These are phyloP conservation scores for Buathra laborator DNA, from an alignment of 2,888 invertebrate genomes.

Conservation along the genomic window DNA sequence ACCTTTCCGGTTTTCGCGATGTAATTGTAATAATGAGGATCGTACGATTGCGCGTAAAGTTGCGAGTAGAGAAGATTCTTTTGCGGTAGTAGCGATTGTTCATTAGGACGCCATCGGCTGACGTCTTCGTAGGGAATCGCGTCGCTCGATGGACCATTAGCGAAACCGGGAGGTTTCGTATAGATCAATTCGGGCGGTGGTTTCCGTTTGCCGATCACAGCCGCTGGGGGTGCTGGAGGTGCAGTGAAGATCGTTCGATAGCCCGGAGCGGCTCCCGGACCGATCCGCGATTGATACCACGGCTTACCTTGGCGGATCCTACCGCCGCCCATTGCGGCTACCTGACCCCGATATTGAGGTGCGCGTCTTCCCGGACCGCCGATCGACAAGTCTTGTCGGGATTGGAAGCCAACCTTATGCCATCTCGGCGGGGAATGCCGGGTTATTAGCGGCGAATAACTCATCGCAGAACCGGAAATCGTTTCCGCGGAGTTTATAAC, in stretches of 20 bases:
- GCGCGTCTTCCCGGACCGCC: slow-evolving; percentile 45
- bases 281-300: slow-evolving; percentile 73
- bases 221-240: not conserved
- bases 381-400: slow-evolving; percentile 45
- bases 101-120: slow-evolving; percentile 77
- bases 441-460: slow-evolving; percentile 6
- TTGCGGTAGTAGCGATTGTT: slow-evolving; percentile 58
- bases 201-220: slow-evolving; percentile 49
- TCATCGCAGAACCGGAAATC: not conserved
- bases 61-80: slow-evolving; percentile 80
- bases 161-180: slow-evolving; percentile 75
- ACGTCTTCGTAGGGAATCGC: slow-evolving; percentile 76
- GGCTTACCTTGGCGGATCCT: slow-evolving; percentile 40
- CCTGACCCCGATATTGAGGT: slow-evolving; percentile 43
- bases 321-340: not conserved
- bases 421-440: slow-evolving; percentile 34
- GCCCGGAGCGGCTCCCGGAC: slow-evolving; percentile 57
- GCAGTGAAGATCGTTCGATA: slow-evolving; percentile 64
- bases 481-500: not conserved
- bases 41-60: slow-evolving; percentile 81
- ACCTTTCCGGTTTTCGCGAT: slow-evolving; percentile 82
- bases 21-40: slow-evolving; percentile 82
- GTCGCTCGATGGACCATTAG: slow-evolving; percentile 69
- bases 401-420: slow-evolving; percentile 50
- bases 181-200: slow-evolving; percentile 79